Evolutionary conservation across 2,888 invertebrate genomes (phyloP).

Genomic region (Rhogogaster chlorosoma): DNA sequence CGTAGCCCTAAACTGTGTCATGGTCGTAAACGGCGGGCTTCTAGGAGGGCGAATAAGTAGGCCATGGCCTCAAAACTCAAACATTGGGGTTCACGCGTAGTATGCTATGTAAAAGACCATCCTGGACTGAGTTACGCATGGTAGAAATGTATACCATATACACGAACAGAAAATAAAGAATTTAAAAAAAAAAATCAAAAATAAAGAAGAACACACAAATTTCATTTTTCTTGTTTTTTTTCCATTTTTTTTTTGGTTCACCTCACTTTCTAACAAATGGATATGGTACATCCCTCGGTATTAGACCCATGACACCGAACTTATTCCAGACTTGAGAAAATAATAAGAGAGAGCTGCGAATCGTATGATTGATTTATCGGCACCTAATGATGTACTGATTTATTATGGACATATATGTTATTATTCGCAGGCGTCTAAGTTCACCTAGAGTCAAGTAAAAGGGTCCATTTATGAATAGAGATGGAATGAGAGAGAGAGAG

Average conservation of each 20-base stretch:
- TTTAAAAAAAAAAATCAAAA: background rate
- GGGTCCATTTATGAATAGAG: background rate
- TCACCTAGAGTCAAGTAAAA: background rate
- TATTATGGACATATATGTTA: background rate
- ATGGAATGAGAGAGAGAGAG: background rate
- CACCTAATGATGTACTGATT: background rate
- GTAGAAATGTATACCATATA: background rate
- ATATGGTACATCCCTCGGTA: background rate
- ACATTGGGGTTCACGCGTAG: slow-evolving; percentile 45
- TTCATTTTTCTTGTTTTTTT: too few species aligned
- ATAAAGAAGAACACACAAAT: background rate
- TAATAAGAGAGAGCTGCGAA: background rate
- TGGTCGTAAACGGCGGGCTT: slow-evolving; percentile 43
- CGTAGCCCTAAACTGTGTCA: slow-evolving; percentile 44
- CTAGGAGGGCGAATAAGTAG: slow-evolving; percentile 52
- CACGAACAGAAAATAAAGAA: background rate
- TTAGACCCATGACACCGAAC: too few species aligned
- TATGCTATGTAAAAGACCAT: too few species aligned
- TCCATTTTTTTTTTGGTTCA: background rate
- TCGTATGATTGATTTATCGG: background rate
- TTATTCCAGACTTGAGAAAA: background rate
- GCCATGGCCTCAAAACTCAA: slow-evolving; percentile 53
- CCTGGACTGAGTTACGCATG: too few species aligned
- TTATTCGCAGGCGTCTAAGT: background rate
- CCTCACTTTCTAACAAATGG: background rate